These are phyloP conservation scores for Steatornis caripensis DNA, from an alignment of 2,113 vertebrate genomes.

Conservation along the genomic window DNA sequence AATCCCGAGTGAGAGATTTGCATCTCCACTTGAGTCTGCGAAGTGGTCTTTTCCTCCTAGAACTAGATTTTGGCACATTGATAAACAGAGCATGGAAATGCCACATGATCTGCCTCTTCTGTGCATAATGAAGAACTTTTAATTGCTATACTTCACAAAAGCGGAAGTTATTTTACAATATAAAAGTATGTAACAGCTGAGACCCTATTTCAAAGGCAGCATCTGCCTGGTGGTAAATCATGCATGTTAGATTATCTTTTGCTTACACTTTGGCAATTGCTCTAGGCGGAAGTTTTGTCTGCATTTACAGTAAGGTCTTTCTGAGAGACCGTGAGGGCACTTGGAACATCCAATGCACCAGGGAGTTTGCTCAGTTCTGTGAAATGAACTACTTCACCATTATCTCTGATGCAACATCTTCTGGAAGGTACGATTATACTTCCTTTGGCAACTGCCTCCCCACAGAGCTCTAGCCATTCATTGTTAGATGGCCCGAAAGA, in stretches of 20 bases:
- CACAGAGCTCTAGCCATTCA: background rate
- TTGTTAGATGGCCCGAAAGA: background rate
- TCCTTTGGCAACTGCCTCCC: constrained; percentile 1
- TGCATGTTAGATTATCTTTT: background rate
- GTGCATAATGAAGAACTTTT: background rate
- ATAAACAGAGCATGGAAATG: background rate
- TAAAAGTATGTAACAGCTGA: background rate
- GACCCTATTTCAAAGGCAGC: background rate
- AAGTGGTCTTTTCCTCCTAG: background rate
- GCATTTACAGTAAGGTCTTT: constrained; percentile 10
- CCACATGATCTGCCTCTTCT: background rate
- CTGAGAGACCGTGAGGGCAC: background rate
- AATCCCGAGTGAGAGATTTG: background rate
- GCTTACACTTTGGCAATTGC: background rate
- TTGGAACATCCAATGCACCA: background rate
- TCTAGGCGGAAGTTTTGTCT: background rate
- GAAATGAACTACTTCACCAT: background rate
- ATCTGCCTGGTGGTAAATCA: background rate
- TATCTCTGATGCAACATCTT: constrained; percentile 42
- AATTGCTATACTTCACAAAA: background rate
- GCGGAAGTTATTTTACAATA: background rate
- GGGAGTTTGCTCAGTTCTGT: background rate
- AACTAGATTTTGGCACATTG: background rate
- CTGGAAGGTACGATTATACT: background rate
- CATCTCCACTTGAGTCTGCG: background rate